Percentiles rank a stretch among this genome's conserved stretches.
These are phyloP conservation scores for Blastobasis adustella DNA, from an alignment of 2,888 invertebrate genomes.

Conservation along the genomic window DNA sequence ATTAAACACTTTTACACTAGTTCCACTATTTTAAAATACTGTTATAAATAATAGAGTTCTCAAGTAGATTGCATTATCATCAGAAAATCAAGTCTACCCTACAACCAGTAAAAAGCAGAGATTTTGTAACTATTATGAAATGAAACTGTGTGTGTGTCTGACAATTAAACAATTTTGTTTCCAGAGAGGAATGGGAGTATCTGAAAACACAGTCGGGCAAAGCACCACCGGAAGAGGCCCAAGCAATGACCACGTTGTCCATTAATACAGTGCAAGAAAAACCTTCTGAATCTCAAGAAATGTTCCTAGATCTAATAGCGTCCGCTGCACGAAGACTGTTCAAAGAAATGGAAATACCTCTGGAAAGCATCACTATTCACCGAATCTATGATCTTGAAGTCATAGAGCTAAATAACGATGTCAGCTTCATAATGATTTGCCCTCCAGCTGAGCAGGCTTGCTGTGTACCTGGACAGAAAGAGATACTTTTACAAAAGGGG, in stretches of 20 bases:
- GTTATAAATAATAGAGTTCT: too few species aligned
- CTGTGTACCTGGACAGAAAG: constrained; percentile 90
- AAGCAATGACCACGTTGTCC: constrained; percentile 45
- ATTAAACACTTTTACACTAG: too few species aligned
- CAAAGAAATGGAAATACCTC: constrained; percentile 85
- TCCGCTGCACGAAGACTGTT: constrained; percentile 84
- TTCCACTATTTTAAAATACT: too few species aligned
- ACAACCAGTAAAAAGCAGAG: too few species aligned
- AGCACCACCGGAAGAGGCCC: constrained; percentile 35
- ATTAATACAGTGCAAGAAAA: constrained; percentile 47
- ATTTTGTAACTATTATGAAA: too few species aligned
- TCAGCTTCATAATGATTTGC: constrained; percentile 93
- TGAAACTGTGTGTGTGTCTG: too few species aligned
- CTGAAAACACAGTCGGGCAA: constrained; percentile 77
- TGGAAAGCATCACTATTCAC: constrained; percentile 81
- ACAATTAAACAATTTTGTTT: constrained; percentile 23
- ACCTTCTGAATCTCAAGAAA: constrained; percentile 85
- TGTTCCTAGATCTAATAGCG: constrained; percentile 86
- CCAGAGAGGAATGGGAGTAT: constrained; percentile 96
- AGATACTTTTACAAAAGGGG: constrained; percentile 87
- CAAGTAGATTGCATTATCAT: too few species aligned
- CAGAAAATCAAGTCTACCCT: too few species aligned
- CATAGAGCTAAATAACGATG: constrained; percentile 91
- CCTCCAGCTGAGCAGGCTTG: constrained; percentile 96
- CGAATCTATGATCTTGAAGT: constrained; percentile 95